phyloP scores from a whole-genome alignment of 2,888 invertebrate species.

The Hirtodrosophila cameraria region DNA sequence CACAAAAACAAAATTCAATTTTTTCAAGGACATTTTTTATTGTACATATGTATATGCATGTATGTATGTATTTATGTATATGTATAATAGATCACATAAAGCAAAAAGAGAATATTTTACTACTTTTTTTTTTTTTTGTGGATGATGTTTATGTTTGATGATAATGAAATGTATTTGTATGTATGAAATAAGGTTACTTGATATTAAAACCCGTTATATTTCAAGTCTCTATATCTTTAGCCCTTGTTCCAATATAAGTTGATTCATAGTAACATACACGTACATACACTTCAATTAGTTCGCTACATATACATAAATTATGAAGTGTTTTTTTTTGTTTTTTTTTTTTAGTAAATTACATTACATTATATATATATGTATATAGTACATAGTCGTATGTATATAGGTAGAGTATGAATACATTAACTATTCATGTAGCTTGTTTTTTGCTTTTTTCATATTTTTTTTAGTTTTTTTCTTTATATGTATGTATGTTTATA shows the following conservation, averaged over 20 bases:
- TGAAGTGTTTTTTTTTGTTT: too few relatives aligned
- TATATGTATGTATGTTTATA: conserved; percentile 41
- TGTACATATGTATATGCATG: conserved; percentile 53
- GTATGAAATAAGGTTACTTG: conserved; percentile 41
- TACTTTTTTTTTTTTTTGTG: conserved; percentile 58
- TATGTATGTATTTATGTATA: conserved; percentile 47
- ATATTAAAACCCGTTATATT: conserved; percentile 47
- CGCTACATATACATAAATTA: conserved; percentile 67
- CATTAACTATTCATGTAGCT: conserved; percentile 56
- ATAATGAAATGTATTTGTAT: conserved; percentile 40
- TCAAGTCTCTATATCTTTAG: conserved; percentile 55
- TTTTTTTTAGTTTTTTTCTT: conserved; percentile 32
- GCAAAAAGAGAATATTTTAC: conserved; percentile 82
- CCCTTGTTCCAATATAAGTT: conserved; percentile 50
- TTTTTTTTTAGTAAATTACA: conserved; percentile 74
- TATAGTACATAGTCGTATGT: conserved; percentile 64
- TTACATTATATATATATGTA: conserved; percentile 53
- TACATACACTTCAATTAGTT: conserved; percentile 56
- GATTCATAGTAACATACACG: conserved; percentile 50
- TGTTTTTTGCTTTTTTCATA: conserved; percentile 23
- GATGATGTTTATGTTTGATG: conserved; percentile 45
- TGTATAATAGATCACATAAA: conserved; percentile 82
- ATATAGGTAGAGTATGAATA: conserved; percentile 70
- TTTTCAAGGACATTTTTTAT: conserved; percentile 74
- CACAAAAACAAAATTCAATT: conserved; percentile 1